phyloP scores from a whole-genome alignment of 2,888 invertebrate species.

The Tachina grossa region DNA sequence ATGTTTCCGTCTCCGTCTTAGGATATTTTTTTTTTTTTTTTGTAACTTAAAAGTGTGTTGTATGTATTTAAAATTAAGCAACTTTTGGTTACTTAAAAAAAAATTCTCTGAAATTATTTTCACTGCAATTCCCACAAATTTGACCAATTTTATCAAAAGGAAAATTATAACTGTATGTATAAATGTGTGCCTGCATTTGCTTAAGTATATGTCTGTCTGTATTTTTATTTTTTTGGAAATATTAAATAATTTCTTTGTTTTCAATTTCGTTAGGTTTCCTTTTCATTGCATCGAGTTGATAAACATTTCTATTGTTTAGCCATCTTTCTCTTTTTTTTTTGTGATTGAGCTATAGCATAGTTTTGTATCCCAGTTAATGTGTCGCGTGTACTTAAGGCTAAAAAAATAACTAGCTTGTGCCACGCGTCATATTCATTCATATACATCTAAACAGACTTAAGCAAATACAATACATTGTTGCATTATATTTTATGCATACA shows the following conservation, averaged over 20 bases:
- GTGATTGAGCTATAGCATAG: not conserved
- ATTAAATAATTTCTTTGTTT: conserved; percentile 51
- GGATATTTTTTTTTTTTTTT: conserved; percentile 2
- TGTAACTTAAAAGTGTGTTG: not conserved
- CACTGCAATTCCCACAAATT: not conserved
- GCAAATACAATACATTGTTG: conserved; percentile 42
- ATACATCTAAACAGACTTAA: conserved; percentile 18
- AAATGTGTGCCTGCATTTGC: not conserved
- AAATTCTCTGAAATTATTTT: not conserved
- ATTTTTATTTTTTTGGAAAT: not conserved
- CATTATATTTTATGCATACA: conserved; percentile 29
- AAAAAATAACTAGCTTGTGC: conserved; percentile 59
- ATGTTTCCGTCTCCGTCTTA: conserved; percentile 66
- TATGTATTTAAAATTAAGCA: not conserved
- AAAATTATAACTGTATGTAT: not conserved
- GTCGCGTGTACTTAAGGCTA: conserved; percentile 66
- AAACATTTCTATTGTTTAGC: conserved; percentile 62
- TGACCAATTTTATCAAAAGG: not conserved
- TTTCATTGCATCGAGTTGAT: conserved; percentile 72
- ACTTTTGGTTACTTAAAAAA: not conserved
- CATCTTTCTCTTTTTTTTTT: conserved; percentile 10
- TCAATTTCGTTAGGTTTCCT: conserved; percentile 53
- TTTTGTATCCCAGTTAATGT: conserved; percentile 36
- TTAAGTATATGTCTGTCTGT: not conserved
- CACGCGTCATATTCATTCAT: conserved; percentile 71